These are phyloP conservation scores for Trigoniulus corallinus DNA, from an alignment of 1,140 invertebrate species.

Conservation along the genomic window DNA sequence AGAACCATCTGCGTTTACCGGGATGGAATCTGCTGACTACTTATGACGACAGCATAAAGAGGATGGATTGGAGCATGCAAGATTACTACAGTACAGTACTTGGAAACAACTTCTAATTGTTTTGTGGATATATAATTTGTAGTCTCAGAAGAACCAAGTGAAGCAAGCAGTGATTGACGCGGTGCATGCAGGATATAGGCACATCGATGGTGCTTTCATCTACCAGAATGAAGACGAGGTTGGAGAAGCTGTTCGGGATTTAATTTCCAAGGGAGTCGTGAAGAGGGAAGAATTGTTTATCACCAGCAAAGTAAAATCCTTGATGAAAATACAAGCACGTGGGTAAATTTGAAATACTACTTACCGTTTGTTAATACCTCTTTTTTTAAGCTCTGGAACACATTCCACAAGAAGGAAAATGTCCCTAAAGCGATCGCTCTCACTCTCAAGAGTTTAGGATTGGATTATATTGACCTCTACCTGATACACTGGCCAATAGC, in stretches of 20 bases:
- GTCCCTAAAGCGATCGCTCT: conserved; percentile 27
- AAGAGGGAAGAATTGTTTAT: conserved; percentile 73
- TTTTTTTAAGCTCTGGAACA: conserved; percentile 32
- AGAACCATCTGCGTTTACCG: too few relatives aligned
- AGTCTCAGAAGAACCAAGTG: too few relatives aligned
- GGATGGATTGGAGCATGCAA: too few relatives aligned
- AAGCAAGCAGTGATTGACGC: conserved; percentile 55
- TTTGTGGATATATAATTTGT: too few relatives aligned
- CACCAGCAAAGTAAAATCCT: conserved; percentile 28
- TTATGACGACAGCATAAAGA: too few relatives aligned
- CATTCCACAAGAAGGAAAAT: conserved; percentile 26
- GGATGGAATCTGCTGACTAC: too few relatives aligned
- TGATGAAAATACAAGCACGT: too few relatives aligned
- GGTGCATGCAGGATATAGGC: conserved; percentile 67
- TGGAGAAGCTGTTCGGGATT: conserved; percentile 50
- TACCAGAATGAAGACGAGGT: conserved; percentile 77
- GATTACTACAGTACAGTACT: too few relatives aligned
- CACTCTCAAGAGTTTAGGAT: conserved; percentile 43
- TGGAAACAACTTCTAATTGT: too few relatives aligned
- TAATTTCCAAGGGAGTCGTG: conserved; percentile 49
- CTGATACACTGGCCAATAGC: conserved; percentile 71
- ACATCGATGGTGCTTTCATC: conserved; percentile 70
- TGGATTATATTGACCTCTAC: conserved; percentile 67
- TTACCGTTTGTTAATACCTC: not conserved
- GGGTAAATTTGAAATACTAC: not conserved